Evolutionary conservation across 2,113 vertebrate genomes (phyloP).

Genomic region (Glaucidium brasilianum): DNA sequence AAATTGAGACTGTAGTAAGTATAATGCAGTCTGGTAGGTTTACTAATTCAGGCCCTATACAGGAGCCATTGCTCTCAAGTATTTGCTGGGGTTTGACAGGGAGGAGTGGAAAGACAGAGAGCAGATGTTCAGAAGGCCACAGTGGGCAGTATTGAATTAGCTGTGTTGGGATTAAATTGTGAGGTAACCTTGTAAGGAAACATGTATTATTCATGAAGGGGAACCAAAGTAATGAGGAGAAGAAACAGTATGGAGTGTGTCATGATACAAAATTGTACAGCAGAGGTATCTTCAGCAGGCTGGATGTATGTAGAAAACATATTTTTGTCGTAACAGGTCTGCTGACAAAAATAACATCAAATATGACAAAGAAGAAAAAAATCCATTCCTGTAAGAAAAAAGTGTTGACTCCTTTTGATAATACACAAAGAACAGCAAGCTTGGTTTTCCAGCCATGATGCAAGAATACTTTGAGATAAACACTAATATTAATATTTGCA

Average conservation of each 20-base stretch:
- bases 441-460: not conserved
- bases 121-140: not conserved
- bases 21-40: not conserved
- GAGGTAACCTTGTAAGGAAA: not conserved
- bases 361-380: not conserved
- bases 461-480: not conserved
- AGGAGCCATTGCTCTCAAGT: not conserved
- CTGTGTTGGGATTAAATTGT: not conserved
- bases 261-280: not conserved
- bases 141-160: not conserved
- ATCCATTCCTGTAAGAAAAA: not conserved
- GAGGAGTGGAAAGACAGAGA: not conserved
- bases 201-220: not conserved
- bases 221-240: not conserved
- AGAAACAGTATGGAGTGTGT: not conserved
- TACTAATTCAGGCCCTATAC: not conserved
- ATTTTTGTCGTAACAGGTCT: not conserved
- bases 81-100: not conserved
- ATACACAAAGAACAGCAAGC: not conserved
- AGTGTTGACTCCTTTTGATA: not conserved
- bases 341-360: not conserved
- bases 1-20: not conserved
- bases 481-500: not conserved
- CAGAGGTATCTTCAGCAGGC: not conserved
- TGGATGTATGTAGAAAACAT: not conserved